A percentile compares a stretch with the other conserved stretches of the same genome.
phyloP scores from a whole-genome alignment of 2,888 invertebrate species.

The Ptilodon capucinus region DNA sequence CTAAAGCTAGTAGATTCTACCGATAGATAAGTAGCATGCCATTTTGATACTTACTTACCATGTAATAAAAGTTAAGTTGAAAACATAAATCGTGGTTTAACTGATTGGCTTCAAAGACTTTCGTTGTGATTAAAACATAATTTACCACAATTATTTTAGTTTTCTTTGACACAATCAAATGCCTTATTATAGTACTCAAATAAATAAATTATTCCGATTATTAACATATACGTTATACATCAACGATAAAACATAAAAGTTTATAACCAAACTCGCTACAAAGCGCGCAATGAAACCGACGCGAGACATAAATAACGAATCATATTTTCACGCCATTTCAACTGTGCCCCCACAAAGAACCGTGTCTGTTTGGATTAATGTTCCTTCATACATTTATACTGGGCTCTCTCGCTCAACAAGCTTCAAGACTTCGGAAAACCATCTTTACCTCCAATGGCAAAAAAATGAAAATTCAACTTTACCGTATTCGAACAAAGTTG shows the following conservation, averaged over 20 bases:
- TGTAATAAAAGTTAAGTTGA: no score
- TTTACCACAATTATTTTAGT: no score
- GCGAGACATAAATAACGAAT: slow-evolving; percentile 72
- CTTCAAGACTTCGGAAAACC: slow-evolving; percentile 25
- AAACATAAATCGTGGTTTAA: no score
- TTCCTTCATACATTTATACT: slow-evolving; percentile 78
- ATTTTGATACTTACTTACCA: no score
- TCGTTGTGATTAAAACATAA: no score
- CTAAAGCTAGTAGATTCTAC: background rate
- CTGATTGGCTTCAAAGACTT: no score
- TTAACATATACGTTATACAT: background rate
- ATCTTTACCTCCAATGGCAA: slow-evolving; percentile 21
- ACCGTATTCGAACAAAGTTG: slow-evolving; percentile 2
- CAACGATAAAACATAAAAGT: background rate
- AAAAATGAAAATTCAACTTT: slow-evolving; percentile 19
- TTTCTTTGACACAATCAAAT: no score
- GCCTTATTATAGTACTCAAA: no score
- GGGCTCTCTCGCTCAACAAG: slow-evolving; percentile 60
- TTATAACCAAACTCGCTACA: background rate
- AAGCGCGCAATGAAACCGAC: slow-evolving; percentile 29
- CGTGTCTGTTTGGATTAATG: slow-evolving; percentile 79
- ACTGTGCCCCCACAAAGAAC: slow-evolving; percentile 75
- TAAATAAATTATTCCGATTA: background rate
- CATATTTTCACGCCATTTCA: slow-evolving; percentile 81
- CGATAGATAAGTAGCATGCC: no score